Base-by-base conservation (phyloP, 2,797 vertebrate genomes). In the Antrozous pallidus region DNA sequence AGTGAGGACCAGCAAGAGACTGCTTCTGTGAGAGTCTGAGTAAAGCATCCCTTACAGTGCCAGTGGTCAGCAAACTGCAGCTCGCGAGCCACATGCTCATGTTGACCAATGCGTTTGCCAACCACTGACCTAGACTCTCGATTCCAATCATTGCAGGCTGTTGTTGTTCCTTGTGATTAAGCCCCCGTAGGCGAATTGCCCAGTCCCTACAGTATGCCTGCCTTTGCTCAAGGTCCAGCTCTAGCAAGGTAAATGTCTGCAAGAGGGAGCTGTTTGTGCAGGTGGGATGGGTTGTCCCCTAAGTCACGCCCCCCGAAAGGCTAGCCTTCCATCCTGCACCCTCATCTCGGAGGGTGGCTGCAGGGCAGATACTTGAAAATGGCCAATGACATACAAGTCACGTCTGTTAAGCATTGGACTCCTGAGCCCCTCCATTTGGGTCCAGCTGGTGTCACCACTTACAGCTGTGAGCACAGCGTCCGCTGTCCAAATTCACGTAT, bases 151-250 rank as follows among this genome's bases (percentile, higher is more conserved):
- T n/a, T n/a, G n/a, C n/a, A n/a, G n/a, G n/a, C n/a, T n/a, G n/a
- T n/a, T n/a, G n/a, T n/a, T n/a, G n/a, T n/a, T n/a, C n/a, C n/a
- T n/a, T n/a, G n/a, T n/a, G n/a, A n/a, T n/a, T n/a, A n/a, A n/a
- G n/a, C n/a, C n/a, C n/a, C n/a, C 2, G 24, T 0, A 0, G 3
- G 24, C 69, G 1, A 16, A 9, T 7, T 10, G 8, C 24, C 18
- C 0, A 11, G 9, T 56, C 14, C 17, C 63, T 42, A 13, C 1
- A n/a, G n/a, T n/a, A 6, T 3, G 17, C 51, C 75, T 73, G 74
- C 56, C 80, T 93, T 26, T 74, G 77, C 77, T 47, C 84, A 31
- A 81, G 49, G 42, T 49, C 45, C 36, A 8, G 36, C 54, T 78
- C 65, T 42, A 54, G 69, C 86, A 36, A 40, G 22, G 45, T 20